Conservation (phyloP, 2,113 vertebrate genomes). For the Misgurnus mizolepis region DNA sequence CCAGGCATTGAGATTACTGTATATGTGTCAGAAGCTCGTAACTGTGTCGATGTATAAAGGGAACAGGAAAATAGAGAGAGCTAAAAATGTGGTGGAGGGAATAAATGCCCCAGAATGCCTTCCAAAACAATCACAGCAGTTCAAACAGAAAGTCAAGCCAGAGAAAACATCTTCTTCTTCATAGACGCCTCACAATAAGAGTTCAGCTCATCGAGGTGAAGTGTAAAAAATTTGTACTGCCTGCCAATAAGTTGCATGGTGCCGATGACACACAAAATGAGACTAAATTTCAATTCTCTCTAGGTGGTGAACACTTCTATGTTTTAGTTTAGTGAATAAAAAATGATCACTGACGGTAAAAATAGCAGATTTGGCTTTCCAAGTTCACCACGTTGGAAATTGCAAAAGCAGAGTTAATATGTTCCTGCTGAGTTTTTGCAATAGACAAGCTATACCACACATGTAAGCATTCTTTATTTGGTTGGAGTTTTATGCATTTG, state of each 20-base stretch:
- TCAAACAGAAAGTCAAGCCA: conserved; percentile 16
- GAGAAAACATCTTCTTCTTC: conserved; percentile 19
- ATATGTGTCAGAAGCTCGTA: conserved; percentile 1
- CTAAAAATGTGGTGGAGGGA: not conserved
- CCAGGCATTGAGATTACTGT: conserved; percentile 1
- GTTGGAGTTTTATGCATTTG: too few species aligned
- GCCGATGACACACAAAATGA: conserved; percentile 13
- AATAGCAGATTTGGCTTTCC: too few species aligned
- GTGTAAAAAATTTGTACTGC: conserved; percentile 5
- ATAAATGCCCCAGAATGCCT: conserved; percentile 6
- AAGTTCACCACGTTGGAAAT: not conserved
- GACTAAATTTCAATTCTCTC: conserved; percentile 22
- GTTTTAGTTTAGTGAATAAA: not conserved
- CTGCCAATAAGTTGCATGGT: conserved; percentile 24
- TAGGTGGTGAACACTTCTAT: not conserved
- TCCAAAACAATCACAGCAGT: not conserved
- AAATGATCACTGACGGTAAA: not conserved
- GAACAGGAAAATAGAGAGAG: conserved; percentile 37
- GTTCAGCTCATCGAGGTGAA: conserved; percentile 3
- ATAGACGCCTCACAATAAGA: not conserved
- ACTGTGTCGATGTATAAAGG: conserved; percentile 35
- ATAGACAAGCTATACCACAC: too few species aligned
- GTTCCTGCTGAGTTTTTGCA: too few species aligned
- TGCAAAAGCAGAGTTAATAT: too few species aligned
- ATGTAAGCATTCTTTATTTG: too few species aligned